Conservation (phyloP, 2,888 invertebrate species). For the Liodrosophila aerea region DNA sequence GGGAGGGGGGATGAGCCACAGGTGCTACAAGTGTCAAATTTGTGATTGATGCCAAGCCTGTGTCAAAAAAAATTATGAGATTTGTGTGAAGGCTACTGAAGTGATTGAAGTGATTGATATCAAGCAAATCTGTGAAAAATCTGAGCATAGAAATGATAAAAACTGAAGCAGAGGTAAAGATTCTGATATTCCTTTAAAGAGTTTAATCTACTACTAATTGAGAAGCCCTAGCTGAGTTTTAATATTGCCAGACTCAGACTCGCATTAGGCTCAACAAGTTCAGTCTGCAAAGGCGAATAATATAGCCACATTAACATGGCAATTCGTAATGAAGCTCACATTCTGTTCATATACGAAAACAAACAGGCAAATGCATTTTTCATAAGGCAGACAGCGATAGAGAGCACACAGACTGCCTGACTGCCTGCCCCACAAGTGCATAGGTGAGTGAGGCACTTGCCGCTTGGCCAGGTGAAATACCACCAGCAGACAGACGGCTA, state of each 20-base stretch:
- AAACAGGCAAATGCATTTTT: conserved; percentile 69
- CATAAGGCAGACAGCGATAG: conserved; percentile 65
- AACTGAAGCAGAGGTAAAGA: too few relatives aligned
- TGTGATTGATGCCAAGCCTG: conserved; percentile 58
- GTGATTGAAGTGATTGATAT: conserved; percentile 51
- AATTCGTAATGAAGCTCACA: conserved; percentile 40
- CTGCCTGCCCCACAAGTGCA: too few relatives aligned
- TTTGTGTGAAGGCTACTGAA: conserved; percentile 39
- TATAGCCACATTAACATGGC: conserved; percentile 37
- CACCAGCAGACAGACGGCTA: background rate
- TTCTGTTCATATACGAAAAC: conserved; percentile 41
- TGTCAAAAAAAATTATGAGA: conserved; percentile 48
- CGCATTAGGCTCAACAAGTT: background rate
- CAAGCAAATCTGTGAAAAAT: conserved; percentile 11
- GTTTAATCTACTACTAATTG: too few relatives aligned
- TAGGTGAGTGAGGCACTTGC: background rate
- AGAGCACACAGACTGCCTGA: conserved; percentile 35
- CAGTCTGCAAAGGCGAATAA: conserved; percentile 13
- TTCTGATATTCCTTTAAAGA: too few relatives aligned
- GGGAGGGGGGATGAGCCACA: conserved; percentile 45
- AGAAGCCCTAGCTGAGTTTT: too few relatives aligned
- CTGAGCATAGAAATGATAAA: too few relatives aligned
- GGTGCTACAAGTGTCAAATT: conserved; percentile 60
- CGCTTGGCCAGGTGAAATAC: conserved; percentile 10
- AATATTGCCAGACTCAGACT: too few relatives aligned